Percentiles rank a stretch among this genome's conserved stretches.
These are phyloP conservation scores for Propithecus coquereli DNA, from an alignment of 2,113 vertebrate genomes.

Conservation along the genomic window DNA sequence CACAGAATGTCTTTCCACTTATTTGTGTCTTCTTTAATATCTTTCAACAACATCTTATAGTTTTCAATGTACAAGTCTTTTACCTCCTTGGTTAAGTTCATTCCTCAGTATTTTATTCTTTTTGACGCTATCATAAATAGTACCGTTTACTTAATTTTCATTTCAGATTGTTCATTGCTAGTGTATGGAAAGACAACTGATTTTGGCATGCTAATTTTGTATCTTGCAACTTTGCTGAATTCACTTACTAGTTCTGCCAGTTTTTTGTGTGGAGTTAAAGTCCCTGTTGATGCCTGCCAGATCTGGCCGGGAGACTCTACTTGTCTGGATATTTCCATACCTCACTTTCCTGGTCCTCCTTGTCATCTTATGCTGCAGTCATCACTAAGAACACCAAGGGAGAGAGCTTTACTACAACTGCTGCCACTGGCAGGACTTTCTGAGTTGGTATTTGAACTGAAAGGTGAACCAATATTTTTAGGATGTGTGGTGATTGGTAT, in stretches of 20 bases:
- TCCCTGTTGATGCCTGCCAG: background rate
- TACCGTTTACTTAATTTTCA: background rate
- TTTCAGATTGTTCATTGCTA: background rate
- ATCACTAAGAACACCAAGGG: background rate
- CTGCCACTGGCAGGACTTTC: background rate
- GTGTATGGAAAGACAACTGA: background rate
- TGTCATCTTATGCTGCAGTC: background rate
- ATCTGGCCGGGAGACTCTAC: background rate
- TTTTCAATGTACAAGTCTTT: background rate
- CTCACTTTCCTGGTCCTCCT: background rate
- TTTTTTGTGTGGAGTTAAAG: background rate
- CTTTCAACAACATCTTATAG: background rate
- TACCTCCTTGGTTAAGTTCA: background rate
- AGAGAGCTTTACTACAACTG: background rate
- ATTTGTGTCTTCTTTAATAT: background rate
- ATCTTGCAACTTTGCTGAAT: background rate
- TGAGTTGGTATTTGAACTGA: background rate
- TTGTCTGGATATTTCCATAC: background rate
- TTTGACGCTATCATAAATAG: background rate
- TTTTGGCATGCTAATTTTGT: background rate
- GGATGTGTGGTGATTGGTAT: background rate
- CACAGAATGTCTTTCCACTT: background rate
- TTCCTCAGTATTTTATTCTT: slow-evolving; percentile 35
- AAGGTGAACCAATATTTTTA: slow-evolving; percentile 3
- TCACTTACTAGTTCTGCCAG: background rate